Conservation (phyloP, 2,888 invertebrate genomes). For the Phasia obesa region DNA sequence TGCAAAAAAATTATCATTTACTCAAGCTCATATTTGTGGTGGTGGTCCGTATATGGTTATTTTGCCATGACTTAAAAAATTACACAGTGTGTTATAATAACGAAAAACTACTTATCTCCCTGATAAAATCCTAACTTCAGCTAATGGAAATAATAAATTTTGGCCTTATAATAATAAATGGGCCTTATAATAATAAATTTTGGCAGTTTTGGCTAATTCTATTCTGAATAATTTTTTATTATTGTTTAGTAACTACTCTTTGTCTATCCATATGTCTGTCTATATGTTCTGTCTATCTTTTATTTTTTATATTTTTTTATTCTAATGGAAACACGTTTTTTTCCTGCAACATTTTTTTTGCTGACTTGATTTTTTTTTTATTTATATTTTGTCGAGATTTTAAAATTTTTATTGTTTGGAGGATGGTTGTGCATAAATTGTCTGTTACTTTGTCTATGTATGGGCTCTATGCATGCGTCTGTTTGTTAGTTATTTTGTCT, state of each 20-base stretch:
- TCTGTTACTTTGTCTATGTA: conserved; percentile 14
- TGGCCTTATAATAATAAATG: too few relatives aligned
- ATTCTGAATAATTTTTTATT: conserved; percentile 5
- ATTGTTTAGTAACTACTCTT: conserved; percentile 1
- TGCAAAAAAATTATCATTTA: too few relatives aligned
- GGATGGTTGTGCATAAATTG: conserved; percentile 16
- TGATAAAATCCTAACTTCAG: too few relatives aligned
- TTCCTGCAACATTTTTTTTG: conserved; percentile 34
- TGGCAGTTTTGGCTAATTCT: conserved; percentile 17
- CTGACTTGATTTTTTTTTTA: conserved; percentile 49
- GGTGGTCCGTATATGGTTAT: too few relatives aligned
- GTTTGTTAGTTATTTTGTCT: conserved; percentile 23
- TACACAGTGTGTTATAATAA: too few relatives aligned
- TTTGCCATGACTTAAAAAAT: too few relatives aligned
- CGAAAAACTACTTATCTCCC: too few relatives aligned
- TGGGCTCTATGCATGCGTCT: not conserved
- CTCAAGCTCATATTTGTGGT: too few relatives aligned
- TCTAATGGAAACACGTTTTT: conserved; percentile 52
- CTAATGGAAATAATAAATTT: too few relatives aligned
- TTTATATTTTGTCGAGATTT: conserved; percentile 54
- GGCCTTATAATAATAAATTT: too few relatives aligned
- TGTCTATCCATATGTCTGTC: conserved; percentile 1
- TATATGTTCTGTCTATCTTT: conserved; percentile 11
- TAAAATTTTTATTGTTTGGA: conserved; percentile 56
- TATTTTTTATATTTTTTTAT: conserved; percentile 30